phyloP scores from a whole-genome alignment of 2,113 vertebrate species.

The Murina feae region DNA sequence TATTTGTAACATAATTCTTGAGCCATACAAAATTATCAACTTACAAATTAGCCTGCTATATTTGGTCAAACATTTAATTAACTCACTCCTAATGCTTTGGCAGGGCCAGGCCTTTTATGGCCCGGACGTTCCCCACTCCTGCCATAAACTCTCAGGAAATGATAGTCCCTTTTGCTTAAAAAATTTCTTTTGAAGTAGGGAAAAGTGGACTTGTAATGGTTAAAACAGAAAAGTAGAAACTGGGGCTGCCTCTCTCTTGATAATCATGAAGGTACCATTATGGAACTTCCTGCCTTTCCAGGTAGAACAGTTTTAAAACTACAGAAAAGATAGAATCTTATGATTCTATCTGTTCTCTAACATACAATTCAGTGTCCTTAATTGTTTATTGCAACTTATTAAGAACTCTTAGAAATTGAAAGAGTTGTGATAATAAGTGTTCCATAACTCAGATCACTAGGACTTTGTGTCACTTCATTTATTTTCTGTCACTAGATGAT shows the following conservation, averaged over 20 bases:
- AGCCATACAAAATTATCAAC: too few relatives aligned
- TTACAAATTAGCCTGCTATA: too few relatives aligned
- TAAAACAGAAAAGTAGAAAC: neutral
- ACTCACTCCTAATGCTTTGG: too few relatives aligned
- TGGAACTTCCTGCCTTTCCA: neutral
- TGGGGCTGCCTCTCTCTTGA: neutral
- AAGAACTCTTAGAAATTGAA: neutral
- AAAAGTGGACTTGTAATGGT: neutral
- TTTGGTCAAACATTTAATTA: too few relatives aligned
- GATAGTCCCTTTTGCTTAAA: neutral
- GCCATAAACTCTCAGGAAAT: neutral
- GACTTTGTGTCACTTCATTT: neutral
- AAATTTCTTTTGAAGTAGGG: neutral
- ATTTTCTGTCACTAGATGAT: neutral
- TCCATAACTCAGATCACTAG: neutral
- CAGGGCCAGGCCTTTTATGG: too few relatives aligned
- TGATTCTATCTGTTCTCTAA: neutral
- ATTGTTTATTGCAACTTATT: slow-evolving; percentile 19
- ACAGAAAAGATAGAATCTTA: neutral
- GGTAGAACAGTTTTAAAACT: neutral
- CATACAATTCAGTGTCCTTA: neutral
- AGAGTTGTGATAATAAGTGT: neutral
- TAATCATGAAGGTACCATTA: neutral
- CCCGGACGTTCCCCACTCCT: too few relatives aligned
- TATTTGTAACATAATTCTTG: too few relatives aligned